Conservation (phyloP, 2,797 vertebrate species). For the Cossypha caffra region DNA sequence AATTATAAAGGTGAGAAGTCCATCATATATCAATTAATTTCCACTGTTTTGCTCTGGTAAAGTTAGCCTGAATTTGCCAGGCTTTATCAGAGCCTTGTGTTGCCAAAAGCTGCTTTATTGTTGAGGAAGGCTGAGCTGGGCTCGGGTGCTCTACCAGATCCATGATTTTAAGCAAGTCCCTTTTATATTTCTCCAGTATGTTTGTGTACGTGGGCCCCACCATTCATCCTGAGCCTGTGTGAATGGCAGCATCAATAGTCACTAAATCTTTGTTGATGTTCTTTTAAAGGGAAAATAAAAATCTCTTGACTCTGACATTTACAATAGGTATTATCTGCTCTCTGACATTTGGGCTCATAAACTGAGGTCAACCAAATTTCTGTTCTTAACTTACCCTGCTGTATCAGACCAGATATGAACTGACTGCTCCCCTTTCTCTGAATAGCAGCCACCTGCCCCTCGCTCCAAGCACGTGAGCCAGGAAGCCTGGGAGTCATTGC, state of each 20-base stretch:
- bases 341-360: slow-evolving; percentile 42
- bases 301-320: slow-evolving; percentile 28
- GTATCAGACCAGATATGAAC: not conserved
- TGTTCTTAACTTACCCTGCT: not conserved
- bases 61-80: not conserved
- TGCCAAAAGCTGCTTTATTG: not conserved
- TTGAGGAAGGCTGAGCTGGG: not conserved
- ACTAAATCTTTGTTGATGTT: not conserved
- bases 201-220: not conserved
- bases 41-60: not conserved
- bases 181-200: not conserved
- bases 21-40: rapidly evolving
- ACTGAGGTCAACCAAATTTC: not conserved
- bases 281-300: not conserved
- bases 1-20: not conserved
- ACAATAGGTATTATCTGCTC: not conserved
- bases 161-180: not conserved
- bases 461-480: rapidly evolving
- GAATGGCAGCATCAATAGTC: not conserved
- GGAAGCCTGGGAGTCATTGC: not conserved
- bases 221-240: not conserved
- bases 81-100: not conserved
- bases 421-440: not conserved
- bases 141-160: not conserved
- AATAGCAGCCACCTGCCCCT: not conserved